A percentile compares a stretch with the other conserved stretches of the same genome.
Evolutionary conservation across 2,888 invertebrate species (phyloP).

Genomic region (Rhagonycha fulva): DNA sequence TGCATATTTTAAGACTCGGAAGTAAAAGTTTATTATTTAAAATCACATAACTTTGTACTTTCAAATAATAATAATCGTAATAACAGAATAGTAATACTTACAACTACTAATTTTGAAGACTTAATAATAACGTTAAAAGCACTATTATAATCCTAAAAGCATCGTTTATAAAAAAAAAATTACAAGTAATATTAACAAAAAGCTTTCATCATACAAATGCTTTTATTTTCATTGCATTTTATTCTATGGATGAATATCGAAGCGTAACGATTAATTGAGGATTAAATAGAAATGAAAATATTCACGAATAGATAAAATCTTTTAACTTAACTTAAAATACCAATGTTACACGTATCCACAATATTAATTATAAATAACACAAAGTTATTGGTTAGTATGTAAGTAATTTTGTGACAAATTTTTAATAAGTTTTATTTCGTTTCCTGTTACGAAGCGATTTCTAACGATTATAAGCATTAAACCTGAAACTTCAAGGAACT

Average conservation of each 20-base stretch:
- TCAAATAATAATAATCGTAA: background rate
- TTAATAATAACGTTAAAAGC: background rate
- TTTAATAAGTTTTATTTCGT: background rate
- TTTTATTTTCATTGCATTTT: background rate
- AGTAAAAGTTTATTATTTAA: background rate
- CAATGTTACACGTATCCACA: background rate
- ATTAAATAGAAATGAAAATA: background rate
- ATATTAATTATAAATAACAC: background rate
- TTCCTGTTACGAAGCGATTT: background rate
- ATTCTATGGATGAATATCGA: background rate
- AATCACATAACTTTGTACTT: background rate
- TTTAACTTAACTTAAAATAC: no score
- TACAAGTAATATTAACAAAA: background rate
- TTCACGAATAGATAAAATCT: background rate
- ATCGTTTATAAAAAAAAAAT: background rate
- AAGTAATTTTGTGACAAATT: background rate
- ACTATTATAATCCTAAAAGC: background rate
- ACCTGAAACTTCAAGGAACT: background rate
- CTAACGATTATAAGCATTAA: background rate
- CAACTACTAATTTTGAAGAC: background rate
- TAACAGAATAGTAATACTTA: background rate
- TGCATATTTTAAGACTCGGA: background rate
- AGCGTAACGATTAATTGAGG: background rate
- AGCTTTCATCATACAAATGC: background rate
- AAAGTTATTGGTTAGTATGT: background rate